Evolutionary conservation across 2,888 invertebrate genomes (phyloP).

Genomic region (Nycteola revayana): DNA sequence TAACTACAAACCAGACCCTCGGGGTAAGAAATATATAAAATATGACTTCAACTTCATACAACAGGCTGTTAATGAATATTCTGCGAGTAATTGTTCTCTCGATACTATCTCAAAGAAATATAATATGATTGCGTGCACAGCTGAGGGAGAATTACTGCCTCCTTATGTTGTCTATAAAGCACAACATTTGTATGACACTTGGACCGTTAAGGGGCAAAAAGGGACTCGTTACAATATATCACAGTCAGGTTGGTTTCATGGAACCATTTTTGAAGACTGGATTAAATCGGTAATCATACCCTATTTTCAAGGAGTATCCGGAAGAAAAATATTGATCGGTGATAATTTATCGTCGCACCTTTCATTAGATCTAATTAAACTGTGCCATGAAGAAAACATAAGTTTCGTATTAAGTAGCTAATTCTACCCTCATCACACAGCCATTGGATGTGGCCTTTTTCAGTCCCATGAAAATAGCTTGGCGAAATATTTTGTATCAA

Average conservation of each 20-base stretch:
- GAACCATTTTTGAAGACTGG: slow-evolving; percentile 38
- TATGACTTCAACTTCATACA: slow-evolving; percentile 16
- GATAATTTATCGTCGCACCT: slow-evolving; percentile 23
- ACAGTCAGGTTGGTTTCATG: slow-evolving; percentile 49
- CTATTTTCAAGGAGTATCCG: slow-evolving; percentile 10
- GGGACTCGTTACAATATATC: slow-evolving; percentile 47
- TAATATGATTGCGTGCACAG: slow-evolving; percentile 46
- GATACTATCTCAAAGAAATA: slow-evolving; percentile 15
- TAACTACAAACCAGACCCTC: slow-evolving; percentile 17
- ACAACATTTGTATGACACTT: slow-evolving; percentile 40
- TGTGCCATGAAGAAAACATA: slow-evolving; percentile 18
- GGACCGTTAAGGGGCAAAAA: slow-evolving; percentile 31
- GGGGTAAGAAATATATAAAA: slow-evolving; percentile 18
- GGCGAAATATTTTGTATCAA: slow-evolving; percentile 15
- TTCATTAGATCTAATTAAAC: slow-evolving; percentile 7
- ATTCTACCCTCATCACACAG: slow-evolving; percentile 23
- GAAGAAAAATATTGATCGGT: slow-evolving; percentile 17
- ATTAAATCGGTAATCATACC: slow-evolving; percentile 12
- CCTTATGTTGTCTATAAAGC: slow-evolving; percentile 56
- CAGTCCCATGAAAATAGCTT: slow-evolving; percentile 20
- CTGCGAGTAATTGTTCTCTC: slow-evolving; percentile 13
- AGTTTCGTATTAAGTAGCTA: slow-evolving; percentile 23
- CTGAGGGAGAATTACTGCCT: slow-evolving; percentile 44
- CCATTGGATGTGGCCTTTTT: slow-evolving; percentile 27
- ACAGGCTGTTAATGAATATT: slow-evolving; percentile 15